Base-by-base conservation (phyloP, 2,797 vertebrate species). In the Champsocephalus gunnari region DNA sequence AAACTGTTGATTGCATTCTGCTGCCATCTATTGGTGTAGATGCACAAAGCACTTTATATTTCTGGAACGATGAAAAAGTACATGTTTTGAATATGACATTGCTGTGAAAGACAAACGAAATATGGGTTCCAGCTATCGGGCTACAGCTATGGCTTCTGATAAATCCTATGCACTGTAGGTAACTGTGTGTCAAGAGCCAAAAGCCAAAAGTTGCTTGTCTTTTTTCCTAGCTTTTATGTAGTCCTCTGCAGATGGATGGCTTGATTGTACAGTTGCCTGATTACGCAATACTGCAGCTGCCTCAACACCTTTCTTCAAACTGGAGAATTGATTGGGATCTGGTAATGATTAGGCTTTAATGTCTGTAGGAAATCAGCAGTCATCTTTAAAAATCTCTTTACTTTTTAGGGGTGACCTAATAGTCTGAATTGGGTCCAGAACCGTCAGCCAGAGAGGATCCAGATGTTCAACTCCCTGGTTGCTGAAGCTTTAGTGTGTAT, bases 221-320 rank as follows among this genome's bases (percentile, higher is more conserved):
- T 38, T 48, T 57, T 51, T 44, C 0, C n/a, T 3, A 53, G 65
- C 44, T 55, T 75, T 58, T 32, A 9, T 51, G n/a, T 38, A 44
- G 61, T 54, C 51, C 19, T 56, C 57, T 56, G 41, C 67, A 71
- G 75, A 80, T 81, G 61, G 54, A 74, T 64, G 66, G 45, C 71
- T 82, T 88, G 77, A 85, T 85, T 89, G 78, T 65, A 62, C 82
- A 87, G 75, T 79, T 88, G 80, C 47, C 41, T 61, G 72, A 75
- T 74, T 81, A 69, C 38, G 51, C 66, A 82, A 81, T 38, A 32
- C 67, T 50, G 65, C 71, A 71, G 86, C 77, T 80, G 85, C 77
- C 19, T 79, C 49, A 74, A 53, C 50, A 75, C 71, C 57, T 73
- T 48, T 79, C 71, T 70, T 64, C 49, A 71, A 81, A 86, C 75